These are phyloP conservation scores for Bubo scandiacus DNA, from an alignment of 2,113 vertebrate species.

Conservation along the genomic window DNA sequence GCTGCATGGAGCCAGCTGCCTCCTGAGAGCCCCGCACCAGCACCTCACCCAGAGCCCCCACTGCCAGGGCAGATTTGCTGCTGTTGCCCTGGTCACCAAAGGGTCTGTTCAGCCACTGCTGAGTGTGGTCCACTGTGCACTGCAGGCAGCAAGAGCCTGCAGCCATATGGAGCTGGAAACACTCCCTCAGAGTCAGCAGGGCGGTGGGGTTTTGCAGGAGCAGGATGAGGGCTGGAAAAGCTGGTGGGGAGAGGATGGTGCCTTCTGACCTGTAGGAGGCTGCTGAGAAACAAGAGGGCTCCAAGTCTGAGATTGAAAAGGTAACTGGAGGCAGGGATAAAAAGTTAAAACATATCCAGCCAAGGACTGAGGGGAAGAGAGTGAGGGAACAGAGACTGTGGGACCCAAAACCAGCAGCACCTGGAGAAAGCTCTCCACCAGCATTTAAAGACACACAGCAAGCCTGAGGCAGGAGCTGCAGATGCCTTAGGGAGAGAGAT, in stretches of 20 bases:
- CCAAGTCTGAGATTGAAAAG: not conserved
- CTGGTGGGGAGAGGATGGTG: not conserved
- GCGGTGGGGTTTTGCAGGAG: not conserved
- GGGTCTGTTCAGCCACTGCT: not conserved
- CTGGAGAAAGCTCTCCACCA: not conserved
- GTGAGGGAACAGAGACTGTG: not conserved
- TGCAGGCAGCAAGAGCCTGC: not conserved
- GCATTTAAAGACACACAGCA: not conserved
- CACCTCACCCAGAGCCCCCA: not conserved
- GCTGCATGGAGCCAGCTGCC: not conserved
- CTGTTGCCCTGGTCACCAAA: not conserved
- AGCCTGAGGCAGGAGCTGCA: not conserved
- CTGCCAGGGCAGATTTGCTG: not conserved
- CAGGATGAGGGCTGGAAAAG: not conserved
- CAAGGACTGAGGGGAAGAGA: not conserved
- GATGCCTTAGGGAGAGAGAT: not conserved
- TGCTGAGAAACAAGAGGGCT: not conserved
- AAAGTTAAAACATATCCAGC: not conserved
- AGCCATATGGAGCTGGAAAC: not conserved
- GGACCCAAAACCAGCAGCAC: not conserved
- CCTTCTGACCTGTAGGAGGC: not conserved
- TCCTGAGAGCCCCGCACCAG: fast-evolving
- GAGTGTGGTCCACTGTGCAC: no score
- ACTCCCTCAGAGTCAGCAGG: not conserved
- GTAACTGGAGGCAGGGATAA: not conserved